Base-by-base conservation (phyloP, 2,113 vertebrate genomes). In the Proteles cristata region DNA sequence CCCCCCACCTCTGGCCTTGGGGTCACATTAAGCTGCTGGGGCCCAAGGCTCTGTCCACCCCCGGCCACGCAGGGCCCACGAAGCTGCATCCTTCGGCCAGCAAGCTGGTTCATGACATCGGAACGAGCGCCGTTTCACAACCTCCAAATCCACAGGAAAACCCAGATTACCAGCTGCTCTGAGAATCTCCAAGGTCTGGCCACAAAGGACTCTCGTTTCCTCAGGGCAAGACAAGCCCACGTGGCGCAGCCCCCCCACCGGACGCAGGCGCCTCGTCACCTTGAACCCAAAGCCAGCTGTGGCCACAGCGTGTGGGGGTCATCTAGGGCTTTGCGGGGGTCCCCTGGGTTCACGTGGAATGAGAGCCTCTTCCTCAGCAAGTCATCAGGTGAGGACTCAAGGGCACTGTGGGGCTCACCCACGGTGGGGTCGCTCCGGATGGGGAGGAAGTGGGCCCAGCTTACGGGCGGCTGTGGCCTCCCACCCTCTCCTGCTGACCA, bases 341-440 rank as follows among this genome's bases (percentile, higher is more conserved):
- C 68, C 48, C 23, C 58, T 31, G 63, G 31, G 35, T 11, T 45
- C 23, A 12, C 11, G 55, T 7, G 5, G 35, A 45, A 43, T 21
- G 10, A 33, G 0, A 48, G 35, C 23, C 5, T 31, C 50, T 23
- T 23, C 23, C 31, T 84, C 71, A 58, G 55, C 43, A 23, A 28
- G 48, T 1, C 0, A 23, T 8, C 23, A 31, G 35, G 33, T 0
- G 0, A 23, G 35, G 33, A 43, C 16, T 43, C 88, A 8, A 28
- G 39, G 35, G 5, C 50, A 25, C 33, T 31, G 4, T 1, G 8
- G 35, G 28, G 25, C 14, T 58, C 35, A 33, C 50, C 35, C 17
- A 9, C 0, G 1, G 35, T 0, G 2, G 26, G 17, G 23, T 25
- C 0, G 2, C n/a, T n/a, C 16, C 0, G 1, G 31, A 28, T 2